Base-by-base conservation (phyloP, 2,113 vertebrate species). In the Lampris megalopsis region DNA sequence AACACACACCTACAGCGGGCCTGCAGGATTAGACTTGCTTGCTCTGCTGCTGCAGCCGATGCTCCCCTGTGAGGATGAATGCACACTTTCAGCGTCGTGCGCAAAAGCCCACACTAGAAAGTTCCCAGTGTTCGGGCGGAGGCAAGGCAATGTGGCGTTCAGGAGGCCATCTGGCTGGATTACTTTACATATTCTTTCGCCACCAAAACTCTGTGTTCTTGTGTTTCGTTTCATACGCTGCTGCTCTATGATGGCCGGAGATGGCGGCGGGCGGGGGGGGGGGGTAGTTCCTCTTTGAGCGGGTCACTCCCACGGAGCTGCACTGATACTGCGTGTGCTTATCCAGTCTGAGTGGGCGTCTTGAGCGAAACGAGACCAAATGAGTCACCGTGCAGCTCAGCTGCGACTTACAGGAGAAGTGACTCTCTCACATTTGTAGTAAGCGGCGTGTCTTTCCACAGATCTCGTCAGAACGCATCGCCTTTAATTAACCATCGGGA, bases 131-230 rank as follows among this genome's bases (percentile, higher is more conserved):
- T 93, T 91, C 87, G 73, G 24, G 60, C 62, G 81, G 68, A 86
- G 87, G 88, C 83, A 86, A 85, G 84, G 88, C 88, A 77, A 78
- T 81, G 87, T 84, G 86, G 86, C 85, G 91, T 93, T 94, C 89
- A 93, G 87, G 81, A 72, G 90, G 88, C 93, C 93, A 94, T 94
- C 93, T 95, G 94, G 90, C 91, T 92, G 92, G 91, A 93, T 94
- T 94, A 92, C 92, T 94, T 95, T 94, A 94, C 94, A 95, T 94
- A 92, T 92, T 93, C 90, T 93, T 94, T 93, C 90, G 89, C 80
- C 84, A 89, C 89, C 88, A 91, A 75, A 92, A 90, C 82, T 65
- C 65, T 63, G 77, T 83, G 77, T 92, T 93, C 92, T 94, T 88
- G 91, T 89, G 80, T 93, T 94, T 92, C 91, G 87, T 82, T 81